Evolutionary conservation across 1,140 invertebrate genomes (phyloP), one percentile per base, ranked within the genome.

Genomic region (Drosophila mauritiana): DNA sequence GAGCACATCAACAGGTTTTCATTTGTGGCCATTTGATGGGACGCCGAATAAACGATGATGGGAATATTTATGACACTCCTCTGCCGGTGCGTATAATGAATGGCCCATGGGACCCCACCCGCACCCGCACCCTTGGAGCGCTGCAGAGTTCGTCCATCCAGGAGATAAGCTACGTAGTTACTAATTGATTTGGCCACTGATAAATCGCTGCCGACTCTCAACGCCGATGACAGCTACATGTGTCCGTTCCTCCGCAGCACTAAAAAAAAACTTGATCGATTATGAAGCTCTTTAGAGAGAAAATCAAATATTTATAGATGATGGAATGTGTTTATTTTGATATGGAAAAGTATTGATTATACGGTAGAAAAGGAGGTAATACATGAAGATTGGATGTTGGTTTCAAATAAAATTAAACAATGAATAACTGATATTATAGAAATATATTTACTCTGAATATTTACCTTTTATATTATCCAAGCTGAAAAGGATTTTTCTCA

Each of bases 21-120:
- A 84, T 89, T 89, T 88, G 76, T 67, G 73, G 70, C 74, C 65
- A 88, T 88, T 88, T 89, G 83, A 83, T 88, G 81, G 79, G n/a
- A 17, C 63, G 72, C 63, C 82, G 72, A 78, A 80, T 83, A 88
- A 89, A 89, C 84, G 80, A 80, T 90, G 79, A 90, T 90, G 88
- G 86, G 88, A 90, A 90, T 90, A 91, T 90, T 86, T 90, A 90
- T 90, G 86, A 90, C 86, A 88, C 59, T 82, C 70, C 82, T 76
- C 73, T 78, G 65, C 86, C 77, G 69, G 76, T 86, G 68, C 73
- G 77, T 83, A 90, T 90, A 91, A 90, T 90, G 86, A 90, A 90
- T 90, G 79, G 88, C 67, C 74, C 73, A 78, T 70, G 80, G 57
- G 36, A 36, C 31, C 61, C 27, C 48, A 3, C 20, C 20, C 20